Conservation (phyloP, 2,888 invertebrate species). For the Ametastegia equiseti region DNA sequence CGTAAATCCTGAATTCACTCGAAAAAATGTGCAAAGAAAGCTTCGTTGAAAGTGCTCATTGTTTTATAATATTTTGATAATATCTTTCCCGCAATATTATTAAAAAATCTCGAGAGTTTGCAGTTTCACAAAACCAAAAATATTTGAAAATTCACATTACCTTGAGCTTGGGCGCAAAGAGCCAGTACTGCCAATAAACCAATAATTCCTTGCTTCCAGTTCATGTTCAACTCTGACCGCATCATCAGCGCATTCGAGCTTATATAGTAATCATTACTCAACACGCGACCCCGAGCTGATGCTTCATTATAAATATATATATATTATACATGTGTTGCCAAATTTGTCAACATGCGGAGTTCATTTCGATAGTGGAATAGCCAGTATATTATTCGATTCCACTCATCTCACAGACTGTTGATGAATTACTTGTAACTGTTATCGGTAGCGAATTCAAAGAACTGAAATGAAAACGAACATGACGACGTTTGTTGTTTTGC, state of each 20-base stretch:
- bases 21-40: not conserved
- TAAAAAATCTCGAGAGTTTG: not conserved
- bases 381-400: not conserved
- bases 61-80: too few relatives aligned
- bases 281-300: not conserved
- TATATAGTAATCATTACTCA: not conserved
- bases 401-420: not conserved
- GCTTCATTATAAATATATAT: not conserved
- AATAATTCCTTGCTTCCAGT: slow-evolving; percentile 14
- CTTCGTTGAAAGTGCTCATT: not conserved
- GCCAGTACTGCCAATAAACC: not conserved
- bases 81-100: too few relatives aligned
- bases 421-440: not conserved
- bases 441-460: not conserved
- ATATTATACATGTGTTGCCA: too few relatives aligned
- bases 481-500: not conserved
- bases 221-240: not conserved
- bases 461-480: too few relatives aligned
- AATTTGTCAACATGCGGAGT: not conserved
- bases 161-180: not conserved
- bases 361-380: not conserved
- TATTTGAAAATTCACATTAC: not conserved
- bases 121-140: not conserved
- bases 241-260: not conserved
- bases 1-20: too few relatives aligned